Percentiles rank a stretch among this genome's conserved stretches.
These are phyloP conservation scores for Entomobrya proxima DNA, from an alignment of 2,888 invertebrate species.

Conservation along the genomic window DNA sequence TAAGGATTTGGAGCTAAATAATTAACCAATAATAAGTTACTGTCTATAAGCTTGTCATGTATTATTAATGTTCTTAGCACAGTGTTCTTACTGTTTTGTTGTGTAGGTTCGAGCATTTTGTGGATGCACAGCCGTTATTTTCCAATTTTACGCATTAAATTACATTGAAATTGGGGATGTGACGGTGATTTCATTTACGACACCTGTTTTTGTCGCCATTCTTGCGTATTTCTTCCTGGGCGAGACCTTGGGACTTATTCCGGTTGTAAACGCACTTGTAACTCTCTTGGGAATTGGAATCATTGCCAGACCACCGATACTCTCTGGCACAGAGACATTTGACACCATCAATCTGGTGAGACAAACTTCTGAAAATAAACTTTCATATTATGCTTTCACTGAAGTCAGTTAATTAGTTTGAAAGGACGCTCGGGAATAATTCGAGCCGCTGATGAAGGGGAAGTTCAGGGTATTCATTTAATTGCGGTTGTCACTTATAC, in stretches of 20 bases:
- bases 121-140: constrained; percentile 70
- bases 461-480: not conserved
- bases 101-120: constrained; percentile 68
- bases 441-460: too few relatives aligned
- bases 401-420: too few relatives aligned
- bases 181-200: constrained; percentile 70
- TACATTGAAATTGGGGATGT: constrained; percentile 73
- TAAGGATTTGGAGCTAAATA: too few relatives aligned
- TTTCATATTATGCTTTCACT: not conserved
- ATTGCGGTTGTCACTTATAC: not conserved
- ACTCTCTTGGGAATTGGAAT: constrained; percentile 68
- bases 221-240: constrained; percentile 70
- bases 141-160: constrained; percentile 71
- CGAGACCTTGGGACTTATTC: constrained; percentile 67
- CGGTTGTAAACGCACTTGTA: constrained; percentile 65
- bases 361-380: not conserved
- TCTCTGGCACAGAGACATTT: constrained; percentile 62
- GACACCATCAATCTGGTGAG: constrained; percentile 66
- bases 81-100: not conserved
- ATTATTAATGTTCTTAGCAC: not conserved
- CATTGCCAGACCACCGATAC: constrained; percentile 69
- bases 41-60: not conserved
- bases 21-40: too few relatives aligned
- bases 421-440: too few relatives aligned
- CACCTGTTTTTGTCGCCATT: constrained; percentile 71